A percentile compares a stretch with the other conserved stretches of the same genome.
Evolutionary conservation across 2,888 invertebrate genomes (phyloP).

Genomic region (Griposia aprilina): DNA sequence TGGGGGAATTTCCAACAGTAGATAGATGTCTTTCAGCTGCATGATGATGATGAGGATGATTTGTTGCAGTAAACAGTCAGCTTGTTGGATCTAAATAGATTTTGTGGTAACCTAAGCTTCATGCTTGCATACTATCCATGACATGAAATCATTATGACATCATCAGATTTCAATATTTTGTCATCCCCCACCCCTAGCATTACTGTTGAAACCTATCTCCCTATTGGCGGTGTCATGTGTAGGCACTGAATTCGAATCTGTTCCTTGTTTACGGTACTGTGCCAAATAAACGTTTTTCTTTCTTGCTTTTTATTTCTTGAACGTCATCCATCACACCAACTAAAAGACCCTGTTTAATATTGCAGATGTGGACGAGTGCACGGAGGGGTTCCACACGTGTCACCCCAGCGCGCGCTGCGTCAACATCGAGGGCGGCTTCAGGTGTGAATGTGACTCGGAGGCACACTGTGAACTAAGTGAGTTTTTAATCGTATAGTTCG

Average conservation of each 20-base stretch:
- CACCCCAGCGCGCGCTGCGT: slow-evolving; percentile 94
- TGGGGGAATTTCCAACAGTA: background rate
- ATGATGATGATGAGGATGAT: background rate
- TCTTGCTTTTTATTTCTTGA: background rate
- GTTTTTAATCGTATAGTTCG: slow-evolving; percentile 57
- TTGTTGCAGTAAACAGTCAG: background rate
- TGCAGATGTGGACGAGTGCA: slow-evolving; percentile 96
- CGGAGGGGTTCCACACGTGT: slow-evolving; percentile 94
- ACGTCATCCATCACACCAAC: background rate
- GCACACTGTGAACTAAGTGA: slow-evolving; percentile 92
- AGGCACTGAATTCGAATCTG: background rate
- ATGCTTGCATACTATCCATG: background rate
- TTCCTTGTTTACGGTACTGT: background rate
- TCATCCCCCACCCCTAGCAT: background rate
- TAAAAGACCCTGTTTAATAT: slow-evolving; percentile 47
- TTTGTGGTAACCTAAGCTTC: background rate
- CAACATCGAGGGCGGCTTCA: slow-evolving; percentile 95
- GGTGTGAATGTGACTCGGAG: slow-evolving; percentile 93
- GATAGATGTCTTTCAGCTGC: background rate
- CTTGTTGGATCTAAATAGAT: background rate
- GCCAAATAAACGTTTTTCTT: background rate
- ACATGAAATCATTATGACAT: background rate
- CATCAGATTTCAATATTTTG: background rate
- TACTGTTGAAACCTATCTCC: background rate
- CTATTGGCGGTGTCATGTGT: background rate